Conservation (phyloP, 2,888 invertebrate genomes). For the Latheticus oryzae region DNA sequence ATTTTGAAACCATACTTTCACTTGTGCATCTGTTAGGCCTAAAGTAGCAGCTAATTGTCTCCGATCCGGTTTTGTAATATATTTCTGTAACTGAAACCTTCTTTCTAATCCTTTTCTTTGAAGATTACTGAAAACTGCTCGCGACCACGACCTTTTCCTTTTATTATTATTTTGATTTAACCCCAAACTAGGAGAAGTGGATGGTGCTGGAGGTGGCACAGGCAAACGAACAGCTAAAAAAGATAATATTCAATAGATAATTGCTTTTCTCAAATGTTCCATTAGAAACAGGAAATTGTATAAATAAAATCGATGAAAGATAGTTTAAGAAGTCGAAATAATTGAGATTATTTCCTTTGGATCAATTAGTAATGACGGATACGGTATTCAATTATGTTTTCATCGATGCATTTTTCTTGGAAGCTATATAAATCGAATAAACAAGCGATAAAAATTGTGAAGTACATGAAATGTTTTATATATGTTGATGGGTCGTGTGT, state of each 20-base stretch:
- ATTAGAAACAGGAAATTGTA: not conserved
- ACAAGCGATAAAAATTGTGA: too few species aligned
- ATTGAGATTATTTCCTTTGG: too few species aligned
- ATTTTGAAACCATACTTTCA: conserved; percentile 95
- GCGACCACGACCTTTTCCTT: conserved; percentile 92
- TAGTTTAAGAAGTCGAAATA: too few species aligned
- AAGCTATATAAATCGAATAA: too few species aligned
- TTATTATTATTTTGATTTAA: conserved; percentile 64
- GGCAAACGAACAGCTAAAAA: conserved; percentile 58
- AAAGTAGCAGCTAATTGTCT: conserved; percentile 91
- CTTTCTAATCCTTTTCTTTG: conserved; percentile 95
- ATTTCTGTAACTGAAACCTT: conserved; percentile 93
- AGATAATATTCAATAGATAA: conserved; percentile 2
- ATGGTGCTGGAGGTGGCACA: conserved; percentile 48
- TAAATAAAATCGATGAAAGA: too few species aligned
- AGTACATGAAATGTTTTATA: conserved; percentile 47
- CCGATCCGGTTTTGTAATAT: conserved; percentile 95
- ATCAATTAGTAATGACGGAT: too few species aligned
- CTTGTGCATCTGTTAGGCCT: conserved; percentile 92
- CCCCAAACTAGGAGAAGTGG: conserved; percentile 49
- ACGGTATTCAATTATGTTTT: conserved; percentile 40
- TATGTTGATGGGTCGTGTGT: conserved; percentile 49
- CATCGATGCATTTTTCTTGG: conserved; percentile 41
- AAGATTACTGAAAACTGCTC: conserved; percentile 94
- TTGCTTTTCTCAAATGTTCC: too few species aligned